Evolutionary conservation across 2,888 invertebrate genomes (phyloP).

Genomic region (Lithodes maja): DNA sequence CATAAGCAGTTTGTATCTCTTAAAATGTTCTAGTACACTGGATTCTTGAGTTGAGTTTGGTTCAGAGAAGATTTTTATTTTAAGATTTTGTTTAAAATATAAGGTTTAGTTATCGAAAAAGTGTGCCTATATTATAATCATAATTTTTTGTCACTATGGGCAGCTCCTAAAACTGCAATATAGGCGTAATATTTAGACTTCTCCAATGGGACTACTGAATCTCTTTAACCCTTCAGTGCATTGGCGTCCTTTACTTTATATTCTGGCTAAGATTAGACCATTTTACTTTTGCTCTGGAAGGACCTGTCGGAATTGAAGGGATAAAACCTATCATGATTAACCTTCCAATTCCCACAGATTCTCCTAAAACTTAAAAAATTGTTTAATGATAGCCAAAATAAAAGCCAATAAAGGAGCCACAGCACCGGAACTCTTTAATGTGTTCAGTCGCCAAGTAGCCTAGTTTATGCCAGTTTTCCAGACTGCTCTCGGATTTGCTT

Average conservation of each 20-base stretch:
- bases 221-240: not conserved
- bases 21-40: not conserved
- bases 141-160: not conserved
- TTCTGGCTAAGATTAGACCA: not conserved
- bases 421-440: too few species aligned
- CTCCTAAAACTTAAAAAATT: too few species aligned
- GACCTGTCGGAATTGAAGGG: too few species aligned
- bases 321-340: too few species aligned
- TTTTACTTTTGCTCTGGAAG: slow-evolving; percentile 5
- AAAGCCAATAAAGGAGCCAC: too few species aligned
- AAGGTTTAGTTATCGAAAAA: not conserved
- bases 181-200: slow-evolving; percentile 20
- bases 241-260: too few species aligned
- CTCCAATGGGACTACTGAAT: slow-evolving; percentile 22
- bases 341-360: too few species aligned
- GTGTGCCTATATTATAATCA: slow-evolving; percentile 8
- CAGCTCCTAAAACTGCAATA: not conserved
- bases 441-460: slow-evolving; percentile 14
- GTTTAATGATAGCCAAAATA: too few species aligned
- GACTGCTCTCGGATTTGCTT: slow-evolving; percentile 1
- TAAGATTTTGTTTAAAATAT: not conserved
- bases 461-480: not conserved
- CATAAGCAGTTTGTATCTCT: not conserved
- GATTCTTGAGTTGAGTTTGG: not conserved
- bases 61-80: not conserved